Percentiles rank a stretch among this genome's conserved stretches.
phyloP scores from a whole-genome alignment of 1,140 invertebrate species.

The Phenacoccus solenopsis region DNA sequence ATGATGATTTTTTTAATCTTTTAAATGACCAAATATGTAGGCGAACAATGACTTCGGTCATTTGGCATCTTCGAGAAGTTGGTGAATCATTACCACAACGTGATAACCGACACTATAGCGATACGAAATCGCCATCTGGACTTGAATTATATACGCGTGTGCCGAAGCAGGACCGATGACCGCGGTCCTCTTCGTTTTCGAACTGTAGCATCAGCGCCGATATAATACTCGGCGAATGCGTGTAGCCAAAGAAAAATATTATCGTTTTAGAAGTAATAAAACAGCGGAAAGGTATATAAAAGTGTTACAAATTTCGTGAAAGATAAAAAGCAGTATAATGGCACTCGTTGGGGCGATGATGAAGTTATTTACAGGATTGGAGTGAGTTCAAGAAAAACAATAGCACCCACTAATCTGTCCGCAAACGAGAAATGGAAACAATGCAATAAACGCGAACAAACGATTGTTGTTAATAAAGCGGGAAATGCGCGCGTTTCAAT shows the following conservation, averaged over 20 bases:
- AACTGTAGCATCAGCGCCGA: too few relatives aligned
- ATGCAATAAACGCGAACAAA: conserved; percentile 15
- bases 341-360: background rate
- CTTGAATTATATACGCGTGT: too few relatives aligned
- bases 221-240: too few relatives aligned
- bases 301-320: conserved; percentile 10
- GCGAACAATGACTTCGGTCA: too few relatives aligned
- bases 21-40: too few relatives aligned
- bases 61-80: too few relatives aligned
- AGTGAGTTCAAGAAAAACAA: conserved; percentile 18
- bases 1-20: too few relatives aligned
- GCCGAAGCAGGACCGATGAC: too few relatives aligned
- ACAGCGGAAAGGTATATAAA: conserved; percentile 5
- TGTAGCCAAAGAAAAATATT: background rate
- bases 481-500: background rate
- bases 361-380: conserved; percentile 17
- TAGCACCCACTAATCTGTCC: conserved; percentile 14
- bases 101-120: too few relatives aligned
- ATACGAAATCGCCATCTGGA: too few relatives aligned
- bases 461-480: conserved; percentile 17
- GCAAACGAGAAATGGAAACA: conserved; percentile 15
- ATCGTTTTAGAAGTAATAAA: background rate
- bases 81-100: too few relatives aligned
- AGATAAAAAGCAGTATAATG: conserved; percentile 17
- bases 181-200: too few relatives aligned